phyloP scores from a whole-genome alignment of 2,888 invertebrate genomes.

The Chelonus formosanus region DNA sequence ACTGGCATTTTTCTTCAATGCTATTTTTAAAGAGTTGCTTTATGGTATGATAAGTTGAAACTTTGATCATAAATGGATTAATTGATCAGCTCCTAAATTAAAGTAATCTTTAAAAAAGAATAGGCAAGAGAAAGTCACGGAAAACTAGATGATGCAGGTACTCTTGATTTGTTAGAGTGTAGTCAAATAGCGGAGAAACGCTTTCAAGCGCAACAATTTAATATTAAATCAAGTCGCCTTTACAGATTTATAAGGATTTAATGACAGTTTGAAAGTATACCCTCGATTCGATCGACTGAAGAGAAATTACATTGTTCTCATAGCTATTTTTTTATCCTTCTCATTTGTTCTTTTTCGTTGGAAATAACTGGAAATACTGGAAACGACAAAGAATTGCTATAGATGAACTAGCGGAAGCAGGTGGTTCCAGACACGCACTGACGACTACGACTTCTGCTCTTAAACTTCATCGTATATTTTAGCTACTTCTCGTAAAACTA shows the following conservation, averaged over 20 bases:
- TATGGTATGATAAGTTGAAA: too few relatives aligned
- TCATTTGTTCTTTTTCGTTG: slow-evolving; percentile 3
- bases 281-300: slow-evolving; percentile 10
- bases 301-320: slow-evolving; percentile 4
- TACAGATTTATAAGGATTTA: neutral
- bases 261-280: slow-evolving; percentile 1
- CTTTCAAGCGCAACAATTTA: neutral
- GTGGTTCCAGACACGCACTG: slow-evolving; percentile 62
- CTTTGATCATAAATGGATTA: too few relatives aligned
- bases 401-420: slow-evolving; percentile 53
- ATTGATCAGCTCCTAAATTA: too few relatives aligned
- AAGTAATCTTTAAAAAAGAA: too few relatives aligned
- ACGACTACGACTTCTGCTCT: slow-evolving; percentile 46
- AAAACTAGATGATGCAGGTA: too few relatives aligned
- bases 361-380: slow-evolving; percentile 23
- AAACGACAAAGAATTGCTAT: slow-evolving; percentile 33
- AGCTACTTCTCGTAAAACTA: slow-evolving; percentile 12
- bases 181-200: neutral
- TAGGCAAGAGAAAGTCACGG: too few relatives aligned
- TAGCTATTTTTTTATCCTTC: neutral
- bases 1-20: too few relatives aligned
- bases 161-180: too few relatives aligned
- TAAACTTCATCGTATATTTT: slow-evolving; percentile 30
- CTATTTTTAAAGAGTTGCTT: too few relatives aligned
- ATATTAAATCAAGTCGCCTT: neutral